Base-by-base conservation (phyloP, 2,797 vertebrate species). In the Scolopax rusticola region DNA sequence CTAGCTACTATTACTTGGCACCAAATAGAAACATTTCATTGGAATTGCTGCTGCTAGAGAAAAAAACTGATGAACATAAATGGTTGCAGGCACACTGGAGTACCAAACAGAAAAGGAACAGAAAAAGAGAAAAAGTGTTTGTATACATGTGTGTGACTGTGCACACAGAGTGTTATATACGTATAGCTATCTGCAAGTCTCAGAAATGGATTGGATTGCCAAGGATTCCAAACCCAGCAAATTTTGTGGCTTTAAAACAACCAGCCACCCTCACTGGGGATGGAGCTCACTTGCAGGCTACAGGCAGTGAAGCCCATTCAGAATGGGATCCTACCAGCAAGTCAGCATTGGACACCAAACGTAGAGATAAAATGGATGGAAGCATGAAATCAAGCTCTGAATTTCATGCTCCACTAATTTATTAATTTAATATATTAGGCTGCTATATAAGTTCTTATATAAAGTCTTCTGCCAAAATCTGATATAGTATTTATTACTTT, bases 31-130 rank as follows among this genome's bases (percentile, higher is more conserved):
- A 85, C 93, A 92, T 97, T 97, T 93, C 92, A 94, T 71, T 95
- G 92, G 74, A 95, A 95, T 69, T 83, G 83, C 92, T 89, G 85
- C 89, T 82, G 90, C 79, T 89, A 36, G 84, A 93, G 81, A 93
- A 97, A 96, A 89, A 75, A 96, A 94, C 87, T 94, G 93, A 97
- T 95, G 89, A 97, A 95, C 95, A 93, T 68, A 96, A 96, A 96
- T 92, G 64, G 64, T 94, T 91, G 68, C 82, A 94, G 91, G 96
- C 87, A 83, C 95, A 87, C 84, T 77, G 56, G 54, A 94, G 78
- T 54, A 83, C 47, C 21, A 65, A 93, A 80, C 73, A 63, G 61
- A 75, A 87, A 94, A 71, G 13, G 41, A 79, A 84, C 17, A 73
- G 64, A 8, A n/a, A 15, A 24, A 64, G 24, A 20, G 57, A n/a